Conservation (phyloP, 2,888 invertebrate genomes). For the Chaetoderma sp. region DNA sequence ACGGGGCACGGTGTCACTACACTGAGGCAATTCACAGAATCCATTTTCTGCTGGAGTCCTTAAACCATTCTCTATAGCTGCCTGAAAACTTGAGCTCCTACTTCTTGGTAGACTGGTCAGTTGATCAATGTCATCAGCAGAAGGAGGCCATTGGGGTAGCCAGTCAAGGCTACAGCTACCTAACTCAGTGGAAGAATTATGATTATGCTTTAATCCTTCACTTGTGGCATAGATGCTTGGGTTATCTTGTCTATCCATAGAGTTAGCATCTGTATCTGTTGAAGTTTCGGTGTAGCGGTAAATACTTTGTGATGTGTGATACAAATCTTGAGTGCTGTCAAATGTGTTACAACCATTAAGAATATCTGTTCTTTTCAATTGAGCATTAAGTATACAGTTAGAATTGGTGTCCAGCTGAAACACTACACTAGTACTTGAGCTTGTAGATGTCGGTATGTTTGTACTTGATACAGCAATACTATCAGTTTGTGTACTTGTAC, state of each 20-base stretch:
- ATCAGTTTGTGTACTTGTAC: conserved; percentile 16
- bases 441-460: conserved; percentile 44
- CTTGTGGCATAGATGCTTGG: conserved; percentile 41
- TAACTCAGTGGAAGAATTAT: not conserved
- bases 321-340: conserved; percentile 32
- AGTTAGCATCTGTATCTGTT: conserved; percentile 23
- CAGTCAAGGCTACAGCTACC: not conserved
- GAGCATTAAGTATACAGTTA: conserved; percentile 35
- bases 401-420: conserved; percentile 42
- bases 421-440: conserved; percentile 48
- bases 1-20: no score
- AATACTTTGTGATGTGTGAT: conserved; percentile 29
- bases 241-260: conserved; percentile 25
- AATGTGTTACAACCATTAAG: conserved; percentile 27
- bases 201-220: conserved; percentile 18
- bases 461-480: not conserved
- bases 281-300: conserved; percentile 33
- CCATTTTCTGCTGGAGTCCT: conserved; percentile 17
- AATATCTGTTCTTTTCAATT: conserved; percentile 30
- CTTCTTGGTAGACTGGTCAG: conserved; percentile 20
- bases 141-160: not conserved
- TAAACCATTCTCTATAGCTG: conserved; percentile 49
- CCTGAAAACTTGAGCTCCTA: conserved; percentile 44
- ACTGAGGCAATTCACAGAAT: no score
- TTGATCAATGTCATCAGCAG: not conserved